Conservation (phyloP, 2,888 invertebrate species). For the Drosophila kanekoi region DNA sequence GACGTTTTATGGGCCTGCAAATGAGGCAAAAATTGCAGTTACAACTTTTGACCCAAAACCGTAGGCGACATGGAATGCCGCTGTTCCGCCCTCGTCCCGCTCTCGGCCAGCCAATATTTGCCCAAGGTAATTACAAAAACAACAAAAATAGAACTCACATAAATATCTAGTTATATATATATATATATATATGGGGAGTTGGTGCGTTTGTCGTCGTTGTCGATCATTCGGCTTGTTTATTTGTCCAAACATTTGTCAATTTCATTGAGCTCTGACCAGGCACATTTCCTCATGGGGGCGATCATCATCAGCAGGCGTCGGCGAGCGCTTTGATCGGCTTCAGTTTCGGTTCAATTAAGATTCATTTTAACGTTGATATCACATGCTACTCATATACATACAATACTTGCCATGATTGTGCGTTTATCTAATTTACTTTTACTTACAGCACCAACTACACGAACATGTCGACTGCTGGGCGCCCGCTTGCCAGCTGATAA, state of each 20-base stretch:
- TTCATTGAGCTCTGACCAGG: slow-evolving; percentile 78
- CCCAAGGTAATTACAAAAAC: slow-evolving; percentile 74
- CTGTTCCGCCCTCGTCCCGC: slow-evolving; percentile 7
- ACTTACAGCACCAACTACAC: slow-evolving; percentile 63
- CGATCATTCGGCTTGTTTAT: slow-evolving; percentile 72
- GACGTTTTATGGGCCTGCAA: slow-evolving; percentile 53
- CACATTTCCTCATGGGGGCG: slow-evolving; percentile 64
- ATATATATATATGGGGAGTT: not conserved
- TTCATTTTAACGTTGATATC: slow-evolving; percentile 68
- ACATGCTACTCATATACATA: slow-evolving; percentile 28
- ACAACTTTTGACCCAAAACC: slow-evolving; percentile 75
- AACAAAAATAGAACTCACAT: slow-evolving; percentile 36
- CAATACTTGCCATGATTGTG: slow-evolving; percentile 68
- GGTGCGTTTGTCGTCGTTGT: slow-evolving; percentile 24
- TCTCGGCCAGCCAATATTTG: slow-evolving; percentile 59
- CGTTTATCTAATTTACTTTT: slow-evolving; percentile 80
- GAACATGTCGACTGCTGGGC: slow-evolving; percentile 50
- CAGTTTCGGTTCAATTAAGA: slow-evolving; percentile 75
- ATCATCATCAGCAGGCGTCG: slow-evolving; percentile 39
- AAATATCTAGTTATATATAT: too few species aligned
- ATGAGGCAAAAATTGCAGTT: slow-evolving; percentile 70
- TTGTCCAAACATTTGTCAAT: slow-evolving; percentile 80
- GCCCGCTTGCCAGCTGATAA: slow-evolving; percentile 59
- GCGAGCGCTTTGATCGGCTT: slow-evolving; percentile 66
- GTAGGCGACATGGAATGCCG: slow-evolving; percentile 47